Evolutionary conservation across 2,888 invertebrate genomes (phyloP), one percentile per base, ranked within the genome.

Genomic region (Cataglyphis livida): DNA sequence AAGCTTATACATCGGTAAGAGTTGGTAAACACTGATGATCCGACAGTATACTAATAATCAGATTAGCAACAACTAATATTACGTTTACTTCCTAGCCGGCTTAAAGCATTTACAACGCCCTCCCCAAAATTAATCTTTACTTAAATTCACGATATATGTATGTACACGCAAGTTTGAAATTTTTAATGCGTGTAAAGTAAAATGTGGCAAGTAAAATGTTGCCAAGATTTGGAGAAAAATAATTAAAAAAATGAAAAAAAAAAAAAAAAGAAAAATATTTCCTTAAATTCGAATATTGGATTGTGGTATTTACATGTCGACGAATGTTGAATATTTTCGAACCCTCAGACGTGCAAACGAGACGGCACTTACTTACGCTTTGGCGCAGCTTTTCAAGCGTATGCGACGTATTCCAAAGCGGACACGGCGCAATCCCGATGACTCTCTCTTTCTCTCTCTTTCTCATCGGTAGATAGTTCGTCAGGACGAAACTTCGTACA

Each of bases 401-500:
- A 35, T 35, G 73, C 78, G 59, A 32, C n/a, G 78, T 71, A 81
- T 76, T 15, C 54, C 51, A 81, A 81, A 81, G 81, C 78, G 21
- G 51, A 21, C 32, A 44, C 59, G 32, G 15, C 66, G 66, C 78
- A 66, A 57, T 68, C 82, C 65, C 79, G 32, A 62, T 51, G 81
- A 78, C 51, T 61, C 82, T 32, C 35, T 54, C 76, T 70, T 71
- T 41, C 54, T 38, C 66, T 64, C 83, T 44, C 15, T 35, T 6
- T 44, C 44, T 70, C 83, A 71, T 71, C 64, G 81, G 48, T 21
- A 21, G 21, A 21, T 21, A 21, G 21, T 71, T 83, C 44, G 59
- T 44, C 71, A 38, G 51, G 51, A 59, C 79, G 75, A 66, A 70
- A 79, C 79, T 71, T 83, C 82, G 88, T 88, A 76, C 82, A 87